phyloP scores from a whole-genome alignment of 2,797 vertebrate genomes.

The Heterohyrax brucei region DNA sequence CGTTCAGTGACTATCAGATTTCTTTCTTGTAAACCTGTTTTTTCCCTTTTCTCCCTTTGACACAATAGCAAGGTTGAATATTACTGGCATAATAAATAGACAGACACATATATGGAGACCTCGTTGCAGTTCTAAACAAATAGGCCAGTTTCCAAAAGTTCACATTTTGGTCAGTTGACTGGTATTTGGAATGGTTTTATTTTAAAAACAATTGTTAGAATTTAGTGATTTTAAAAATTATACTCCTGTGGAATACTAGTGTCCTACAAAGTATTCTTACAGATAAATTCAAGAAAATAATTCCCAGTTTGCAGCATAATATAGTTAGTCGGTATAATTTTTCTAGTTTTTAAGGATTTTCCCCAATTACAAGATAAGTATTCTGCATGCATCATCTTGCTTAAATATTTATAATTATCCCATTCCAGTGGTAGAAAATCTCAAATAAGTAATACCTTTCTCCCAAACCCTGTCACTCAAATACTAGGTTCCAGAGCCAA shows the following conservation, averaged over 20 bases:
- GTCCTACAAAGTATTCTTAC: not conserved
- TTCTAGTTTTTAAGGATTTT: conserved; percentile 20
- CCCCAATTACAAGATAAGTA: conserved; percentile 10
- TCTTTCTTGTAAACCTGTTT: not conserved
- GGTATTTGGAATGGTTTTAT: not conserved
- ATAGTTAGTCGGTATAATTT: not conserved
- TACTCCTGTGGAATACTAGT: not conserved
- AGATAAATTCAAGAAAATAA: conserved; percentile 3
- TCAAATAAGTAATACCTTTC: conserved; percentile 2
- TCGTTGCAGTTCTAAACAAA: not conserved
- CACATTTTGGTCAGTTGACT: conserved; percentile 34
- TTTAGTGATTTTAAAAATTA: conserved; percentile 36
- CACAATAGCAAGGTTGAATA: not conserved
- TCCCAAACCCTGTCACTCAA: not conserved
- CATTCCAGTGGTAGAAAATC: conserved; percentile 54
- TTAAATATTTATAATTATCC: conserved; percentile 38
- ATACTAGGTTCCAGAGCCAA: not conserved
- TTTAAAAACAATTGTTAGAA: conserved; percentile 48
- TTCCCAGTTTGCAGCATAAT: conserved; percentile 12
- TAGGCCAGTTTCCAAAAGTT: not conserved
- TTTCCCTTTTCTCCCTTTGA: not conserved
- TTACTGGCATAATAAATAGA: not conserved
- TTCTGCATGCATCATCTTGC: conserved; percentile 48
- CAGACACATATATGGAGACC: not conserved
- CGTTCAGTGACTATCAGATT: not conserved